Conservation (phyloP, 2,113 vertebrate species). For the Zosterops lateralis region DNA sequence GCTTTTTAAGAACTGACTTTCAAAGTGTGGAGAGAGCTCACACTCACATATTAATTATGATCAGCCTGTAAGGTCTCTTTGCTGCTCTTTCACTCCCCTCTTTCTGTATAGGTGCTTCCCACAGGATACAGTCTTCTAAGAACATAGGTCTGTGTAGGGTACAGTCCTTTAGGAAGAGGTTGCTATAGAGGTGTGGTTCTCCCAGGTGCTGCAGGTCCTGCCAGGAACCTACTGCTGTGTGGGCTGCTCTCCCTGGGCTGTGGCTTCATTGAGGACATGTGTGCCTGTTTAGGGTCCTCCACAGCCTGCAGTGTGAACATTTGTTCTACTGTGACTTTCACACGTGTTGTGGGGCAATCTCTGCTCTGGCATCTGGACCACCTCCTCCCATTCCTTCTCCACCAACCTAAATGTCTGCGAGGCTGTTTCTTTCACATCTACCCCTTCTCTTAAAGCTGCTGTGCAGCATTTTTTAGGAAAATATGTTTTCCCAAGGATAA, state of each 20-base stretch:
- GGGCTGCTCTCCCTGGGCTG: neutral
- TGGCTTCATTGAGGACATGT: neutral
- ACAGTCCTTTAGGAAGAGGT: neutral
- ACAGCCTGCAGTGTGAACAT: neutral
- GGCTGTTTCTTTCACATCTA: neutral
- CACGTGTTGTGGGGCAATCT: fast-evolving
- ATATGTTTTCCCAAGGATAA: neutral
- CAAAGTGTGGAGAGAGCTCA: fast-evolving
- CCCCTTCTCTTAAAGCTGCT: neutral
- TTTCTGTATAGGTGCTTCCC: neutral
- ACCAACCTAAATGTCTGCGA: neutral
- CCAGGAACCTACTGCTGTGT: neutral
- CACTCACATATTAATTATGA: neutral
- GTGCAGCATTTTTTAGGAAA: neutral
- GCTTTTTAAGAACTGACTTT: neutral
- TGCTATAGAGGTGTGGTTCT: neutral
- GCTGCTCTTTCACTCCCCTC: neutral
- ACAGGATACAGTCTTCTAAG: neutral
- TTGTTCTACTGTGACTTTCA: neutral
- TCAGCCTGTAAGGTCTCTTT: neutral
- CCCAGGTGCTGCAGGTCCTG: fast-evolving
- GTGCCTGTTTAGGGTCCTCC: neutral
- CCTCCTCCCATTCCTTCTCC: neutral
- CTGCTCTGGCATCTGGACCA: neutral
- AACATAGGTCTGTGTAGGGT: neutral